Conservation (phyloP, 2,113 vertebrate genomes). For the Petrocephalus zakoni region DNA sequence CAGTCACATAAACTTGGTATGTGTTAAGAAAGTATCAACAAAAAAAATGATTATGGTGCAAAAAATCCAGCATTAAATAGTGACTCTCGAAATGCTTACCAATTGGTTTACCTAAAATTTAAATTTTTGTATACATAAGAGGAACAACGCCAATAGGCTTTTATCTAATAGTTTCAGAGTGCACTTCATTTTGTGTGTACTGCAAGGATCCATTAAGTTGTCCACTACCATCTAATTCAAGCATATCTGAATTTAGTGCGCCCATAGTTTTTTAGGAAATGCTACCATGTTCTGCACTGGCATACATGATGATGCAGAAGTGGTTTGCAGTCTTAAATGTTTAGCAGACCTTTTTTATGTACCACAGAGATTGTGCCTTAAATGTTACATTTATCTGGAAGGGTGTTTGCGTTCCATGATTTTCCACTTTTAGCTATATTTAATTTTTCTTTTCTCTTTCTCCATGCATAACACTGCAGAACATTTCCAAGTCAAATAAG, state of each 20-base stretch:
- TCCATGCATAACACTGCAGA: not conserved
- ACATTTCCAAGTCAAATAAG: conserved; percentile 5
- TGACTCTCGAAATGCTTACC: not conserved
- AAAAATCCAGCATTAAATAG: not conserved
- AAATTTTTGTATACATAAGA: not conserved
- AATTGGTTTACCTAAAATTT: not conserved
- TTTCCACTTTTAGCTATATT: not conserved
- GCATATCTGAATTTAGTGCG: not conserved
- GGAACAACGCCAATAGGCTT: not conserved
- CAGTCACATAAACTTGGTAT: not conserved
- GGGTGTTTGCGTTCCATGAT: not conserved
- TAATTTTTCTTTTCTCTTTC: not conserved
- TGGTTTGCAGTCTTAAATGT: not conserved
- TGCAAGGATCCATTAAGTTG: not conserved
- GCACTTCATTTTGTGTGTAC: not conserved
- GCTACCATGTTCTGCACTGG: not conserved
- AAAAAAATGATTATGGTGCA: not conserved
- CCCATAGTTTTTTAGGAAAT: not conserved
- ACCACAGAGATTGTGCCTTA: not conserved
- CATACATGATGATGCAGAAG: not conserved
- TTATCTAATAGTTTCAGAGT: not conserved
- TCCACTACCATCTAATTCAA: not conserved
- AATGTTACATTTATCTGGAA: not conserved
- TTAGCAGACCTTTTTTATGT: not conserved
- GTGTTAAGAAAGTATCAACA: not conserved